Evolutionary conservation across 1,140 invertebrate genomes (phyloP).

Genomic region (Scaptomyza hsui): DNA sequence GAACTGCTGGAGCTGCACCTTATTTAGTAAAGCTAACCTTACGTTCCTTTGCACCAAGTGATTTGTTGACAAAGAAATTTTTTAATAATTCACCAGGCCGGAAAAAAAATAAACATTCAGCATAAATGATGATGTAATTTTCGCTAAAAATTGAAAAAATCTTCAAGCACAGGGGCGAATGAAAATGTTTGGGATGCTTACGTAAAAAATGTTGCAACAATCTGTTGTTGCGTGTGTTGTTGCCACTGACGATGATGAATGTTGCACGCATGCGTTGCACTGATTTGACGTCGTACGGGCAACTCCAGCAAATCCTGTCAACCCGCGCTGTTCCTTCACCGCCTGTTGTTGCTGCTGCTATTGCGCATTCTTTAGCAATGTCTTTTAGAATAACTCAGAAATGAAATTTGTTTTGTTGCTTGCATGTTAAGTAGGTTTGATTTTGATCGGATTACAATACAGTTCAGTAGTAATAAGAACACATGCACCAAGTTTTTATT

Average conservation of each 20-base stretch:
- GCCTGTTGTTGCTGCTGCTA: background rate
- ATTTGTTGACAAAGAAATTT: constrained; percentile 82
- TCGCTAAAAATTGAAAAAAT: constrained; percentile 80
- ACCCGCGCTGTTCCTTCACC: background rate
- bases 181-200: constrained; percentile 21
- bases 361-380: background rate
- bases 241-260: constrained; percentile 76
- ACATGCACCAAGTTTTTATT: too few species aligned
- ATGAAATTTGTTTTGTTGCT: background rate
- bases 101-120: constrained; percentile 54
- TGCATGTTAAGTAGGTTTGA: background rate
- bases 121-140: constrained; percentile 82
- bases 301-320: constrained; percentile 55
- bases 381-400: background rate
- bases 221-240: constrained; percentile 53
- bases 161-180: constrained; percentile 37
- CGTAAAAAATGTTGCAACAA: constrained; percentile 80
- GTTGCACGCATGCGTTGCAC: constrained; percentile 78
- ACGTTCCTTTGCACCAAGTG: constrained; percentile 54
- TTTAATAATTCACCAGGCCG: constrained; percentile 75
- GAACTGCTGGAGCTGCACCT: constrained; percentile 54
- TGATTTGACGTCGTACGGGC: constrained; percentile 48
- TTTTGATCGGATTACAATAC: too few species aligned
- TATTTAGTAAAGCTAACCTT: constrained; percentile 66
- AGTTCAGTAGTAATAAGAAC: too few species aligned